phyloP scores from a whole-genome alignment of 2,888 invertebrate species.

The Drosophila formosana region DNA sequence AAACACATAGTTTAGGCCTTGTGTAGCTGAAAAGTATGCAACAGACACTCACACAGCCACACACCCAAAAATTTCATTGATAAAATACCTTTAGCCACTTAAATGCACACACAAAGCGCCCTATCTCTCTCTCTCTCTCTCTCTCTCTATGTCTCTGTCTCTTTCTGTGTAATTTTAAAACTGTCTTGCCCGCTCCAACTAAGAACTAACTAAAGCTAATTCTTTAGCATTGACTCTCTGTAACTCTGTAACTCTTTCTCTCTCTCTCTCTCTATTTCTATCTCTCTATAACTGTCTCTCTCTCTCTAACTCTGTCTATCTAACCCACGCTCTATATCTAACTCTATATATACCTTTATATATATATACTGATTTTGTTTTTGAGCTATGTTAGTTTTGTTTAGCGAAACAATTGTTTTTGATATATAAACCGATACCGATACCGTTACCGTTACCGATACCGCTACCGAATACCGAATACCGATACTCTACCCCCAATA shows the following conservation, averaged over 20 bases:
- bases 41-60: constrained; percentile 20
- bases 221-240: constrained; percentile 36
- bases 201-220: constrained; percentile 31
- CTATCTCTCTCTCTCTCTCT: constrained; percentile 35
- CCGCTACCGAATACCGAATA: constrained; percentile 15
- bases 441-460: constrained; percentile 27
- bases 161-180: constrained; percentile 44
- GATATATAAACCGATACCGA: constrained; percentile 30
- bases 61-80: constrained; percentile 37
- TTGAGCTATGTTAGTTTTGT: constrained; percentile 77
- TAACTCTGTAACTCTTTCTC: constrained; percentile 28
- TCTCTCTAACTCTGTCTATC: constrained; percentile 59
- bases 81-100: constrained; percentile 43
- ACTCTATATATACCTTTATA: constrained; percentile 57
- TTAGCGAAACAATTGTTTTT: constrained; percentile 72
- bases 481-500: constrained; percentile 18
- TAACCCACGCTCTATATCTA: constrained; percentile 50
- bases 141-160: constrained; percentile 28
- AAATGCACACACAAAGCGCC: constrained; percentile 58
- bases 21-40: constrained; percentile 67
- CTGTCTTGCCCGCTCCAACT: constrained; percentile 55
- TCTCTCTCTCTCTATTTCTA: constrained; percentile 17
- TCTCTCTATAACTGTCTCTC: constrained; percentile 37
- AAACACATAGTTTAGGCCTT: constrained; percentile 44
- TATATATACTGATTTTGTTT: constrained; percentile 72